These are phyloP conservation scores for Adelges cooleyi DNA, from an alignment of 1,140 invertebrate genomes.

Conservation along the genomic window DNA sequence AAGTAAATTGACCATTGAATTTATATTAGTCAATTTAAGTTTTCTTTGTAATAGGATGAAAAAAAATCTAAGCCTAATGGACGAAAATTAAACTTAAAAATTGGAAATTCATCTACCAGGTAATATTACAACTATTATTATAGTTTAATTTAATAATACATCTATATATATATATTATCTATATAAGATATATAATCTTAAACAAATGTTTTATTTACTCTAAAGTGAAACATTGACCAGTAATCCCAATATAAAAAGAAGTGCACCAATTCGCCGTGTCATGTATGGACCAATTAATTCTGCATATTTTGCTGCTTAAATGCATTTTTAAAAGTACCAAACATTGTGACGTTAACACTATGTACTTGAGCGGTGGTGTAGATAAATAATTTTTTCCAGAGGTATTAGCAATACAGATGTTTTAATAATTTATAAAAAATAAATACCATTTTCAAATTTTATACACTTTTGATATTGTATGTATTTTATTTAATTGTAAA, in stretches of 20 bases:
- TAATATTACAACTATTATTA: background rate
- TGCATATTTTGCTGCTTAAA: slow-evolving; percentile 13
- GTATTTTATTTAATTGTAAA: too few relatives aligned
- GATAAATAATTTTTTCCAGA: too few relatives aligned
- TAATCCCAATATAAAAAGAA: background rate
- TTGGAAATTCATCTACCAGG: background rate
- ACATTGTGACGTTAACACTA: too few relatives aligned
- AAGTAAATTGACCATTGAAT: background rate
- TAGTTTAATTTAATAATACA: background rate
- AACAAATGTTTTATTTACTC: background rate
- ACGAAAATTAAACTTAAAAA: slow-evolving; percentile 4
- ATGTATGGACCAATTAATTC: slow-evolving; percentile 4
- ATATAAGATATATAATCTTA: too few relatives aligned
- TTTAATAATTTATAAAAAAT: too few relatives aligned
- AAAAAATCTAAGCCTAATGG: background rate
- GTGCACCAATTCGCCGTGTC: slow-evolving; percentile 7
- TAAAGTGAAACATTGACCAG: background rate
- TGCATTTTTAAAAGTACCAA: too few relatives aligned
- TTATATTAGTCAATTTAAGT: background rate
- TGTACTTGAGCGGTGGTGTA: too few relatives aligned
- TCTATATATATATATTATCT: too few relatives aligned
- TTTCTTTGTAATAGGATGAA: background rate
- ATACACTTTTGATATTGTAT: too few relatives aligned
- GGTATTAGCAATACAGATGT: too few relatives aligned
- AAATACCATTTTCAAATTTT: too few relatives aligned